Conservation (phyloP, 2,113 vertebrate species). For the Suncus etruscus region DNA sequence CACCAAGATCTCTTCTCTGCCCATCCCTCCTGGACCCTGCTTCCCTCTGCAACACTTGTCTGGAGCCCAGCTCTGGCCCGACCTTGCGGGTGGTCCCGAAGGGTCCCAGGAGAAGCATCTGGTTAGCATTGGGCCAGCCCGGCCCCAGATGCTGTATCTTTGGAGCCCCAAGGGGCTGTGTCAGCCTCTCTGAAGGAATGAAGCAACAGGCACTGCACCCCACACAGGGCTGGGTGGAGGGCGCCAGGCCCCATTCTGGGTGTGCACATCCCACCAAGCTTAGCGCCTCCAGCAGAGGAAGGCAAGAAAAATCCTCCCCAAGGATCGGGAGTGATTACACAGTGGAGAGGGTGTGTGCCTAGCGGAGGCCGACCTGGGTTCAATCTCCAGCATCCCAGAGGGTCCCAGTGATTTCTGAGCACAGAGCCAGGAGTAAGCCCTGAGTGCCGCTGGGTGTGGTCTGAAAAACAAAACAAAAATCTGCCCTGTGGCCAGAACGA, state of each 20-base stretch:
- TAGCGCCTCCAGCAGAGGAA: background rate
- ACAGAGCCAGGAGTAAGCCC: too few relatives aligned
- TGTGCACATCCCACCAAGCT: background rate
- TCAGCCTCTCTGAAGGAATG: slow-evolving; percentile 15
- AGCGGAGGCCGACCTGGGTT: too few relatives aligned
- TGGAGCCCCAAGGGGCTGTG: background rate
- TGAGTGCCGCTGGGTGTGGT: too few relatives aligned
- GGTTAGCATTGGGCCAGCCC: slow-evolving; percentile 33
- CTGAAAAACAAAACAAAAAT: too few relatives aligned
- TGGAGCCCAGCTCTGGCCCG: too few relatives aligned
- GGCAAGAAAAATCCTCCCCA: background rate
- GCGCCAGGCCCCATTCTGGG: background rate
- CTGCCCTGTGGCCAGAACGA: background rate
- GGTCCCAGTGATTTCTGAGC: too few relatives aligned
- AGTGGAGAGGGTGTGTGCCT: too few relatives aligned
- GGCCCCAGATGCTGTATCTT: background rate
- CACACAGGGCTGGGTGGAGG: too few relatives aligned
- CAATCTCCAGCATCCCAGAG: too few relatives aligned
- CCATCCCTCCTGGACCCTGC: background rate
- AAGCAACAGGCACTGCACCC: background rate
- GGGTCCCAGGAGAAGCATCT: slow-evolving; percentile 48
- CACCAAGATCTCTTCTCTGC: background rate
- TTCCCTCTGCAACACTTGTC: too few relatives aligned
- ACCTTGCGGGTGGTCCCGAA: background rate
- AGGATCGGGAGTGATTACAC: too few relatives aligned